Evolutionary conservation across 2,113 vertebrate genomes (phyloP).

Genomic region (Climacteris rufus): DNA sequence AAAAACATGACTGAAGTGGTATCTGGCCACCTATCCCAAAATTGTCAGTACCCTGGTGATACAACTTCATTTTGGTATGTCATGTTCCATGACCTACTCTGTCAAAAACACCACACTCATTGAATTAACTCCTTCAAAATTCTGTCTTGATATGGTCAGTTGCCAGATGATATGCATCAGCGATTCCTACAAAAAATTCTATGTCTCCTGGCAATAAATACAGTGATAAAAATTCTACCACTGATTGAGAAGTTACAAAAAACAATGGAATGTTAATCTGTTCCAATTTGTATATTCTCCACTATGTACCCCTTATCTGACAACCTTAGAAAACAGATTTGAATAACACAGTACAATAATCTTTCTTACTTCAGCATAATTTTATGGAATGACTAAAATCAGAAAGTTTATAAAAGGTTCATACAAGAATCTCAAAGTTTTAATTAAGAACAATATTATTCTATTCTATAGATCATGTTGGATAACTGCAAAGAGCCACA

Average conservation of each 20-base stretch:
- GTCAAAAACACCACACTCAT: neutral
- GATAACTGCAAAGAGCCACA: neutral
- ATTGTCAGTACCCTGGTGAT: neutral
- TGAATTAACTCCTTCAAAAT: neutral
- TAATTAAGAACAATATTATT: neutral
- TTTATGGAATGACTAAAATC: neutral
- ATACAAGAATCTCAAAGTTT: neutral
- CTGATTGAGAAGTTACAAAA: neutral
- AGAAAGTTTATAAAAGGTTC: neutral
- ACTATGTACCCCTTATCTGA: neutral
- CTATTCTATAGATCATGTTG: neutral
- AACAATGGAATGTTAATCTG: neutral
- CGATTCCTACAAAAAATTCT: neutral
- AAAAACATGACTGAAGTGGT: neutral
- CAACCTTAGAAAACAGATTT: neutral
- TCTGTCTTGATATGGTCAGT: neutral
- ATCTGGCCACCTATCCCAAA: neutral
- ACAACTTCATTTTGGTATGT: rapidly evolving
- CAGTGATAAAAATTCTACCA: neutral
- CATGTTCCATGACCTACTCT: neutral
- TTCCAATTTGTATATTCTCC: neutral
- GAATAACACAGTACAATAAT: neutral
- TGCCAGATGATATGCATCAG: neutral
- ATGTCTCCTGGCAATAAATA: neutral
- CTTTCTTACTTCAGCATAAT: neutral